Conservation (phyloP, 2,113 vertebrate species). For the Cairina moschata region DNA sequence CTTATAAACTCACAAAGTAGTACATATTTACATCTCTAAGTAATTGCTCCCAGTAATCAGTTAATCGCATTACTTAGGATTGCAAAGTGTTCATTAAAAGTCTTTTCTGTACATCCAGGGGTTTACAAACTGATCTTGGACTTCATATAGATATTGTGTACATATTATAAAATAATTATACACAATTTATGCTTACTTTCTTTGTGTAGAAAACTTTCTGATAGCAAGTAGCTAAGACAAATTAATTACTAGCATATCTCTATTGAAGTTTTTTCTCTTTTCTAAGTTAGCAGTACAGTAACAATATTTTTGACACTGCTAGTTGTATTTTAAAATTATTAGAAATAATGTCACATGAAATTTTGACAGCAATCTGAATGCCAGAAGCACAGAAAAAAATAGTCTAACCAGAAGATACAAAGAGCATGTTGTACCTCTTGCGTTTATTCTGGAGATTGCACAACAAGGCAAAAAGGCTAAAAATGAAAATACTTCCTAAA, state of each 20-base stretch:
- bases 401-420: neutral
- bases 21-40: constrained; percentile 67
- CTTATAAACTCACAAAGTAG: constrained; percentile 50
- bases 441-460: neutral
- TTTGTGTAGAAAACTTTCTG: constrained; percentile 54
- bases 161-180: constrained; percentile 34
- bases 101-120: constrained; percentile 38
- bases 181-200: neutral
- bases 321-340: constrained; percentile 42
- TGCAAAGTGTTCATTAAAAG: neutral
- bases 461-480: neutral
- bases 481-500: neutral
- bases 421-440: neutral
- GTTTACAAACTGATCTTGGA: constrained; percentile 60
- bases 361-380: neutral
- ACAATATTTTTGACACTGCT: constrained; percentile 17
- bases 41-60: constrained; percentile 63
- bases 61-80: constrained; percentile 52
- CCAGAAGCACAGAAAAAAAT: neutral
- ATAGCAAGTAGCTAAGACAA: constrained; percentile 52
- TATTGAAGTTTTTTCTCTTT: constrained; percentile 29
- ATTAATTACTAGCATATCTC: neutral
- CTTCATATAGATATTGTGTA: constrained; percentile 41
- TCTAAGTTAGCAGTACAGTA: constrained; percentile 30
- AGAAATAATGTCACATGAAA: neutral